phyloP scores from a whole-genome alignment of 2,113 vertebrate species.

The Corythornis madagascariensis region DNA sequence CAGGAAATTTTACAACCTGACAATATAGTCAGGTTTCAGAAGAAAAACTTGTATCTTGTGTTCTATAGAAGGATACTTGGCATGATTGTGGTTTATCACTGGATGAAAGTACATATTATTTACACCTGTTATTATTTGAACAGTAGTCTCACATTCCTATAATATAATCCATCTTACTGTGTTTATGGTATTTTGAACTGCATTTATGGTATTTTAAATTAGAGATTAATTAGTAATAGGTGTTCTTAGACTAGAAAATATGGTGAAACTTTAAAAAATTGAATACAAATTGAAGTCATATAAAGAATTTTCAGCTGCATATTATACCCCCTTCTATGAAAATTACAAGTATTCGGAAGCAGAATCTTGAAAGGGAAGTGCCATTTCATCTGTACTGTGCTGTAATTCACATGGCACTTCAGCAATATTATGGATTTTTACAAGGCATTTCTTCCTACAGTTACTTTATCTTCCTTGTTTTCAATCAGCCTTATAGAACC shows the following conservation, averaged over 20 bases:
- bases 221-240: background rate
- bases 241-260: background rate
- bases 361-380: background rate
- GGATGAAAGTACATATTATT: background rate
- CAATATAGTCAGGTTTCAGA: background rate
- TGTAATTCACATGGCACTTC: background rate
- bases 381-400: background rate
- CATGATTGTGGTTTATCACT: background rate
- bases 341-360: conserved; percentile 2
- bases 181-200: background rate
- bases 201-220: background rate
- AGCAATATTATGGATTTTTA: background rate
- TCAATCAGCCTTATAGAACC: background rate
- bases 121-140: background rate
- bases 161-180: background rate
- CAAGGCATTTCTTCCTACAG: background rate
- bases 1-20: background rate
- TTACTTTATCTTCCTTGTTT: background rate
- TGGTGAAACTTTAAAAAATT: background rate
- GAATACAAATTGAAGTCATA: background rate
- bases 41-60: background rate
- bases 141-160: background rate
- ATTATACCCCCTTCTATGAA: background rate
- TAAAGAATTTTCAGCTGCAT: background rate
- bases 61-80: background rate